Percentiles rank a stretch among this genome's conserved stretches.
These are phyloP conservation scores for Dicrostonyx torquatus DNA, from an alignment of 2,797 vertebrate species.

Conservation along the genomic window DNA sequence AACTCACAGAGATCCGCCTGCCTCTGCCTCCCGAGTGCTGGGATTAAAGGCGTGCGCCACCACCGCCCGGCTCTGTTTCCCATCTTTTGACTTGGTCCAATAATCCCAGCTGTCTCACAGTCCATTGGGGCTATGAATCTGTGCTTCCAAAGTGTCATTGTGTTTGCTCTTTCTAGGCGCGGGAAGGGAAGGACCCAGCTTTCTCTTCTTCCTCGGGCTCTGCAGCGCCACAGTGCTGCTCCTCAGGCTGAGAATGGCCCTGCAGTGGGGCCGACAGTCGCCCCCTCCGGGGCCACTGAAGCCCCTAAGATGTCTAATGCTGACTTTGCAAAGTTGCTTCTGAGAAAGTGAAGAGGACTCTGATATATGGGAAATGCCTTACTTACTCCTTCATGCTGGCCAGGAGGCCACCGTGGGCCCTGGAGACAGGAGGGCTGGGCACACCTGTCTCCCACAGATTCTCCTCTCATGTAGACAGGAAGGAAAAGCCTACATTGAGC, in stretches of 20 bases:
- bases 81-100: background rate
- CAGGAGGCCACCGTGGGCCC: conserved; percentile 41
- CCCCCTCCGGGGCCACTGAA: conserved; percentile 68
- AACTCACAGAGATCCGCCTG: too few relatives aligned
- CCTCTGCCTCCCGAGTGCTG: too few relatives aligned
- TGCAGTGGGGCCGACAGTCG: conserved; percentile 74
- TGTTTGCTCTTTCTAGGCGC: conserved; percentile 87
- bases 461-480: background rate
- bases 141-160: background rate
- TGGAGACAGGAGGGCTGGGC: conserved; percentile 48
- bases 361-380: conserved; percentile 87
- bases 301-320: conserved; percentile 95
- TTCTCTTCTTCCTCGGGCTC: conserved; percentile 93
- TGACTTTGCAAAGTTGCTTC: conserved; percentile 96
- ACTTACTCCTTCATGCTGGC: conserved; percentile 83
- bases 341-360: conserved; percentile 91
- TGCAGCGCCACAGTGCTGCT: conserved; percentile 88
- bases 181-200: conserved; percentile 97
- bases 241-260: conserved; percentile 93
- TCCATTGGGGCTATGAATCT: accelerated
- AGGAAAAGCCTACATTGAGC: conserved; percentile 31
- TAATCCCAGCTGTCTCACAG: background rate
- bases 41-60: too few relatives aligned
- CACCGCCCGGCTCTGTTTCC: too few relatives aligned
- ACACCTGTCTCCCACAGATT: background rate